Evolutionary conservation across 2,113 vertebrate genomes (phyloP).

Genomic region (Colaptes auratus): DNA sequence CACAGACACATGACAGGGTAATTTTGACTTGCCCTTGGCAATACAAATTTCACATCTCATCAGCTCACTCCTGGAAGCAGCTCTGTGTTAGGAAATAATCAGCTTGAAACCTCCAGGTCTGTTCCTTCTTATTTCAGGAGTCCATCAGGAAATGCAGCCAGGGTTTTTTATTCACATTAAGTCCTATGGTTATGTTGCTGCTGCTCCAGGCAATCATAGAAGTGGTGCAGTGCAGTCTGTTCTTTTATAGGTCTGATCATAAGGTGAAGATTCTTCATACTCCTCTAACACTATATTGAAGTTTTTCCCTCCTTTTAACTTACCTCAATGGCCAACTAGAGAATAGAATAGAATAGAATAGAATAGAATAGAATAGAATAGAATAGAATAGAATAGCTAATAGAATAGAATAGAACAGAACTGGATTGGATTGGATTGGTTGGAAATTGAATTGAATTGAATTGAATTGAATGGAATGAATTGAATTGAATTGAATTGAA

Average conservation of each 20-base stretch:
- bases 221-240: background rate
- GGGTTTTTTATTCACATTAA: background rate
- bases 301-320: background rate
- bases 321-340: background rate
- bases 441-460: no score
- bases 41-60: conserved; percentile 1
- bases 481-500: no score
- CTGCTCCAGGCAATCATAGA: background rate
- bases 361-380: no score
- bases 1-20: background rate
- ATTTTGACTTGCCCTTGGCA: conserved; percentile 22
- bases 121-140: background rate
- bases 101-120: background rate
- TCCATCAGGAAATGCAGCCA: background rate
- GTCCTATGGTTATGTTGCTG: background rate
- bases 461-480: no score
- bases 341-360: no score
- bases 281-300: background rate
- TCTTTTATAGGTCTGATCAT: background rate
- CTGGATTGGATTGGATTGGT: no score
- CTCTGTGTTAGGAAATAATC: background rate
- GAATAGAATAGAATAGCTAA: no score
- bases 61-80: background rate
- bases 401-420: no score
- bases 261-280: background rate